Percentiles rank a stretch among this genome's conserved stretches.
Evolutionary conservation across 2,113 vertebrate species (phyloP).

Genomic region (Benitochromis conjunctus): DNA sequence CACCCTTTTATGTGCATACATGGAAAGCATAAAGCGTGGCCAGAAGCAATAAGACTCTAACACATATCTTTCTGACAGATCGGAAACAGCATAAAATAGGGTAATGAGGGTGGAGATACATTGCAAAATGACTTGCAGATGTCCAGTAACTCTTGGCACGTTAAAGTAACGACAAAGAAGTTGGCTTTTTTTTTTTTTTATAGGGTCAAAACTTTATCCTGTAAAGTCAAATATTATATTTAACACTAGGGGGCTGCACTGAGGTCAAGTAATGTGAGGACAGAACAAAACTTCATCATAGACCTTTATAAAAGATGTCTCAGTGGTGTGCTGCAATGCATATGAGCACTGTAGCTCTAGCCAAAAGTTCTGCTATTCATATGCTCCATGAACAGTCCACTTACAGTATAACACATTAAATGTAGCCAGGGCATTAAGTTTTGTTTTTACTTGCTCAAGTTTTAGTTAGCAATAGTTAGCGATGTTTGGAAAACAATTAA

Average conservation of each 20-base stretch:
- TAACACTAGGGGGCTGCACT: accelerated
- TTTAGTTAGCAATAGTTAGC: neutral
- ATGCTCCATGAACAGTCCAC: neutral
- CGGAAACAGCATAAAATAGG: neutral
- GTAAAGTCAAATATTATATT: neutral
- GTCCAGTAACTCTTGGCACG: neutral
- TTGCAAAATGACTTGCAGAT: neutral
- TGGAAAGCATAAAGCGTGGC: neutral
- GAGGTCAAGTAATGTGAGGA: neutral
- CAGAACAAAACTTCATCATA: neutral
- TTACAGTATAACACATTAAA: neutral
- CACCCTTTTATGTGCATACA: neutral
- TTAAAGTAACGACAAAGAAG: no score
- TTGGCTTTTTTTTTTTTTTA: no score
- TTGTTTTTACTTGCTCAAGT: neutral
- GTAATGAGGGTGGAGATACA: neutral
- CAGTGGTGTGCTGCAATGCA: neutral
- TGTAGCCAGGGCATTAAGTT: neutral
- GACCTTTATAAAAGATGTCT: neutral
- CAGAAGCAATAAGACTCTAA: neutral
- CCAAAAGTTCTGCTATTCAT: neutral
- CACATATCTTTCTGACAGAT: neutral
- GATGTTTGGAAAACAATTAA: neutral
- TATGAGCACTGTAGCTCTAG: neutral
- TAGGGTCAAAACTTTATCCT: no score